Evolutionary conservation across 2,797 vertebrate species (phyloP).

Genomic region (Sebastes diploproa): DNA sequence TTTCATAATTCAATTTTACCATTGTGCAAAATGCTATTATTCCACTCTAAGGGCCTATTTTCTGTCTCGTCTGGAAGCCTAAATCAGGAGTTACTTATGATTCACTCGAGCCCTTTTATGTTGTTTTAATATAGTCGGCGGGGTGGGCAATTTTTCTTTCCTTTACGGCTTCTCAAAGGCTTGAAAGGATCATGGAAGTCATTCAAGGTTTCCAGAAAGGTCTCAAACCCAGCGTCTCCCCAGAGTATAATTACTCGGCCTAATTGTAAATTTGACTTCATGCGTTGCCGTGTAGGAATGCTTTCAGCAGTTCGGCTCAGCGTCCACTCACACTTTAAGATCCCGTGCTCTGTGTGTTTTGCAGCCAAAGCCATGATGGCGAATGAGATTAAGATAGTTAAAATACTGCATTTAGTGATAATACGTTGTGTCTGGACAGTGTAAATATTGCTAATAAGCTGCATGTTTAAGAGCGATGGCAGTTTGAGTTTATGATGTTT

Average conservation of each 20-base stretch:
- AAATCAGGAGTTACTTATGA: constrained; percentile 22
- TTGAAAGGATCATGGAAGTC: constrained; percentile 39
- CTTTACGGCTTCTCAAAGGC: constrained; percentile 8
- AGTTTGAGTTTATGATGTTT: constrained; percentile 41
- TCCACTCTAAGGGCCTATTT: constrained; percentile 40
- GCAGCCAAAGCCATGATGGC: constrained; percentile 6
- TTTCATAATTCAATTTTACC: constrained; percentile 56
- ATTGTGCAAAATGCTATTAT: constrained; percentile 48
- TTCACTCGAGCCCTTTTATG: constrained; percentile 17
- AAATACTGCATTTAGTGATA: constrained; percentile 20
- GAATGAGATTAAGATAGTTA: constrained; percentile 11
- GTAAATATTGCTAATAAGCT: constrained; percentile 23
- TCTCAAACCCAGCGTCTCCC: constrained; percentile 29
- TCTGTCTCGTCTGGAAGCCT: constrained; percentile 45
- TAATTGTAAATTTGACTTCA: constrained; percentile 54
- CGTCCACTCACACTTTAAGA: constrained; percentile 10
- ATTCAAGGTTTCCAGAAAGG: constrained; percentile 52
- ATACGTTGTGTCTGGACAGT: constrained; percentile 17
- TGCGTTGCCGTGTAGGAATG: constrained; percentile 31
- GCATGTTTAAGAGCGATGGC: constrained; percentile 28
- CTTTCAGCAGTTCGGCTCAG: constrained; percentile 21
- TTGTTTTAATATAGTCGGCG: constrained; percentile 22
- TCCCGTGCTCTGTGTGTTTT: neutral
- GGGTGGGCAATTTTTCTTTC: constrained; percentile 34
- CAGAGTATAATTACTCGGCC: constrained; percentile 34